Evolutionary conservation across 1,140 invertebrate genomes (phyloP).

Genomic region (Brachionus rubens): DNA sequence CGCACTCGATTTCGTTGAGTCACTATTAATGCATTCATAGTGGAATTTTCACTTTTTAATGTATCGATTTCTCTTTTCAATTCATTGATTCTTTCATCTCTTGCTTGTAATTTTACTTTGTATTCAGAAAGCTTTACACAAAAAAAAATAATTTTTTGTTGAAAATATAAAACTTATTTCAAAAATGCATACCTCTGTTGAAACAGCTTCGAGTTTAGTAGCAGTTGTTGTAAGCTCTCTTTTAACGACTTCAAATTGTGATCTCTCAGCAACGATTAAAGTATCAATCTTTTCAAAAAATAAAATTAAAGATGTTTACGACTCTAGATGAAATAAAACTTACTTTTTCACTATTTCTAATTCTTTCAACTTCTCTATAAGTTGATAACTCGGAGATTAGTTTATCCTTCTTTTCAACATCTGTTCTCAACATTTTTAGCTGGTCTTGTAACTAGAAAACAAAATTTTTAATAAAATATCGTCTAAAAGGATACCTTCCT

Average conservation of each 20-base stretch:
- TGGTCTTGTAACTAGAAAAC: conserved; percentile 56
- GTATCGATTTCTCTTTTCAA: conserved; percentile 52
- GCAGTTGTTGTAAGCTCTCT: not conserved
- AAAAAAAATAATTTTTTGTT: not conserved
- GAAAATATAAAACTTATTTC: no score
- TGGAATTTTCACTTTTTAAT: conserved; percentile 52
- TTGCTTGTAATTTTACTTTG: conserved; percentile 53
- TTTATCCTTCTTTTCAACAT: conserved; percentile 57
- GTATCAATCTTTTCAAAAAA: not conserved
- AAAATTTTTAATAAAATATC: not conserved
- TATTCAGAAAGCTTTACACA: conserved; percentile 51
- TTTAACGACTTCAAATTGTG: conserved; percentile 10
- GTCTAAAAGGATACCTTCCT: no score
- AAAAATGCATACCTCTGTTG: conserved; percentile 29
- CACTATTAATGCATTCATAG: conserved; percentile 51
- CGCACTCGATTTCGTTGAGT: conserved; percentile 52
- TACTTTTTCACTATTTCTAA: not conserved
- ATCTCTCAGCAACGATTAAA: not conserved
- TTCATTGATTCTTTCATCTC: conserved; percentile 56
- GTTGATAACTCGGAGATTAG: conserved; percentile 55
- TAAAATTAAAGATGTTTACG: no score
- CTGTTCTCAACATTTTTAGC: conserved; percentile 53
- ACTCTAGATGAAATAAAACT: no score
- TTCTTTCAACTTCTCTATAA: conserved; percentile 16
- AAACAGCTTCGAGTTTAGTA: not conserved